Percentiles rank a stretch among this genome's conserved stretches.
phyloP scores from a whole-genome alignment of 2,888 invertebrate genomes.

The Torymus texanus region DNA sequence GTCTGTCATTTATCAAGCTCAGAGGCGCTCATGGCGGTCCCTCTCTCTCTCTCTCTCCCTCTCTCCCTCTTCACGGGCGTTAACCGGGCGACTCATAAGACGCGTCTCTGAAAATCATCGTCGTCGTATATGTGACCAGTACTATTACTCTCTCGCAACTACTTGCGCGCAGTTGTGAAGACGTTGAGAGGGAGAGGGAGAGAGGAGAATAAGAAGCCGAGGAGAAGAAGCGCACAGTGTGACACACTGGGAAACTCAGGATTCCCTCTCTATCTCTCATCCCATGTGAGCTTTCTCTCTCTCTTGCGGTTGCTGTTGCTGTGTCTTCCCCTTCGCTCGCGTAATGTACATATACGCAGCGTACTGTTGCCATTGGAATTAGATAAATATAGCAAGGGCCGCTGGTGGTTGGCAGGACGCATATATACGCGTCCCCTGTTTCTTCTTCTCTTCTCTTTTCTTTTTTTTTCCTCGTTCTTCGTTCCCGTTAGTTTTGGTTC shows the following conservation, averaged over 20 bases:
- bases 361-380: conserved; percentile 61
- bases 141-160: conserved; percentile 2
- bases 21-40: background rate
- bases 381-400: conserved; percentile 65
- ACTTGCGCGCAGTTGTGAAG: background rate
- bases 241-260: conserved; percentile 69
- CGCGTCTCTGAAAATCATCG: conserved; percentile 40
- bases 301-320: background rate
- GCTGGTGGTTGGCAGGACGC: conserved; percentile 24
- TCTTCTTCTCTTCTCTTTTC: background rate
- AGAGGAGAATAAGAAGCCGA: conserved; percentile 44
- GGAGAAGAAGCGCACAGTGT: conserved; percentile 60
- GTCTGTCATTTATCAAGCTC: conserved; percentile 51
- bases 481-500: background rate
- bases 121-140: background rate
- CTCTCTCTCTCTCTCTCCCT: conserved; percentile 12
- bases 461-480: background rate
- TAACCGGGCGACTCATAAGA: conserved; percentile 32
- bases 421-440: background rate
- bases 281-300: background rate
- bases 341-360: conserved; percentile 42
- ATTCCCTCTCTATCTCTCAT: conserved; percentile 42
- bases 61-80: conserved; percentile 29
- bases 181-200: background rate
- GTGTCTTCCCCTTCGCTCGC: conserved; percentile 36